Percentiles rank a stretch among this genome's conserved stretches.
Conservation (phyloP, 2,888 invertebrate genomes). For the Drosophila gaucha region DNA sequence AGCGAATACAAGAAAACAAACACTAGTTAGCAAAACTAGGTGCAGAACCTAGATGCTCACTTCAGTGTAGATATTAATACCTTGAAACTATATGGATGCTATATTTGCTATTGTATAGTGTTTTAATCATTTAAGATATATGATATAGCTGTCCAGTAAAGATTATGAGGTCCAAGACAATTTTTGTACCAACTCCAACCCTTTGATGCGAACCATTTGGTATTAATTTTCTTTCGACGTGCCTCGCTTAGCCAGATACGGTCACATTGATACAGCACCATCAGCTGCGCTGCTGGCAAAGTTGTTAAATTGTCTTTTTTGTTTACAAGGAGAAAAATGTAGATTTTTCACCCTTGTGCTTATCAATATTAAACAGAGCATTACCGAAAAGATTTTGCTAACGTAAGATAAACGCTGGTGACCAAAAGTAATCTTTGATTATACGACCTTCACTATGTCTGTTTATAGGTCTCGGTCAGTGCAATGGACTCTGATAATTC, state of each 20-base stretch:
- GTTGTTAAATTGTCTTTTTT: constrained; percentile 31
- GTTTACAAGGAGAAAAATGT: constrained; percentile 65
- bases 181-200: no score
- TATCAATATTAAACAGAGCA: not conserved
- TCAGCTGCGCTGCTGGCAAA: constrained; percentile 56
- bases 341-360: constrained; percentile 17
- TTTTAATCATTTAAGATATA: not conserved
- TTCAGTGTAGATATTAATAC: no score
- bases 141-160: not conserved
- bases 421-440: not conserved
- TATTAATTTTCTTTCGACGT: constrained; percentile 21
- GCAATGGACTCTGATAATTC: constrained; percentile 54
- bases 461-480: constrained; percentile 18
- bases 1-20: constrained; percentile 2
- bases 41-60: no score
- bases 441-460: not conserved
- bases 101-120: not conserved
- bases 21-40: constrained; percentile 37
- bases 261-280: constrained; percentile 39
- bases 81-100: not conserved
- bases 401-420: not conserved
- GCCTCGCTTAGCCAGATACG: not conserved
- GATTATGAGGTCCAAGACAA: not conserved
- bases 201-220: constrained; percentile 9
- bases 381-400: constrained; percentile 10